phyloP scores from a whole-genome alignment of 2,113 vertebrate genomes.

The Mustelus asterias region DNA sequence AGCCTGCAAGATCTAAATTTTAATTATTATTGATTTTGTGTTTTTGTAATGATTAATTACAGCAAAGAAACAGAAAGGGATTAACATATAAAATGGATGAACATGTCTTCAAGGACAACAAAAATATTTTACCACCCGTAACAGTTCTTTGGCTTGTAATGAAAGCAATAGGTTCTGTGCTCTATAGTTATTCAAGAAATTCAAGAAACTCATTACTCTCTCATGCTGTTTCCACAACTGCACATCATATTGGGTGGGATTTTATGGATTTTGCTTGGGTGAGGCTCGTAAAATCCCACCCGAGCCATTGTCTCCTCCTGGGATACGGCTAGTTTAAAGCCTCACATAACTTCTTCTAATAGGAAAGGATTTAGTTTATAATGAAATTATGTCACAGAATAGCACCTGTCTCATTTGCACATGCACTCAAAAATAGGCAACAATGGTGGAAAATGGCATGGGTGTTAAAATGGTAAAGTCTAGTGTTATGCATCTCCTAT shows the following conservation, averaged over 20 bases:
- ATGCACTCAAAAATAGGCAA: not conserved
- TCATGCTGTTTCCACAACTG: not conserved
- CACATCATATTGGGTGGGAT: not conserved
- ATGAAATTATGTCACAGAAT: not conserved
- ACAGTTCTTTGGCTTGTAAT: not conserved
- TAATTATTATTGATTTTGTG: not conserved
- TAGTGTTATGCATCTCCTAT: not conserved
- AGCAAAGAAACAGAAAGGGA: not conserved
- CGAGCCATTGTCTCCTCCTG: not conserved
- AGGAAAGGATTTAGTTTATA: not conserved
- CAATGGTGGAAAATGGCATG: not conserved
- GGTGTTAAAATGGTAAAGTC: not conserved
- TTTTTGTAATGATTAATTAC: not conserved
- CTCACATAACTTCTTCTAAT: not conserved
- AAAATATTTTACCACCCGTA: not conserved
- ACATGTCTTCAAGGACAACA: not conserved
- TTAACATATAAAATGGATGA: not conserved
- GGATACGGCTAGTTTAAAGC: not conserved
- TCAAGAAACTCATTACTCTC: not conserved
- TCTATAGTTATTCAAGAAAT: not conserved
- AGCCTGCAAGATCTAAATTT: not conserved
- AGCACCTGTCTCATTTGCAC: not conserved
- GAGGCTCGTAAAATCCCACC: too few relatives aligned
- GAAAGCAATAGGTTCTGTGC: not conserved
- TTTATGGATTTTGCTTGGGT: too few relatives aligned